phyloP scores from a whole-genome alignment of 2,888 invertebrate species.

The Drosophila setosimentum region DNA sequence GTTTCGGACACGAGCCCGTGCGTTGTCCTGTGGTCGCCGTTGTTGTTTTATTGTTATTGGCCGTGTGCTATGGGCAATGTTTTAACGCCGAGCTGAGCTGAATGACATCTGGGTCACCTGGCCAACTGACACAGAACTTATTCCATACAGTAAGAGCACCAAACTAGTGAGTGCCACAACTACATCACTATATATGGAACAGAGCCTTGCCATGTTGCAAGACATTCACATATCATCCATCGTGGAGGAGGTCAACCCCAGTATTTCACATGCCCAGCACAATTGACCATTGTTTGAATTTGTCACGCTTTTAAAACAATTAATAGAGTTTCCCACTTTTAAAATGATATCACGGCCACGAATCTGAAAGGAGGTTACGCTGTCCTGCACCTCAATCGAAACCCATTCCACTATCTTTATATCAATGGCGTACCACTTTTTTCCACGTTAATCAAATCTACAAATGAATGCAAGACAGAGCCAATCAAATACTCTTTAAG shows the following conservation, averaged over 20 bases:
- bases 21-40: slow-evolving; percentile 35
- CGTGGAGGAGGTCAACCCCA: slow-evolving; percentile 15
- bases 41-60: slow-evolving; percentile 76
- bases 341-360: background rate
- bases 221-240: slow-evolving; percentile 8
- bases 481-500: background rate
- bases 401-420: background rate
- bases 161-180: background rate
- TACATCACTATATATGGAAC: background rate
- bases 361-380: background rate
- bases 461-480: background rate
- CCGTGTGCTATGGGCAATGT: slow-evolving; percentile 66
- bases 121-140: slow-evolving; percentile 58
- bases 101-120: slow-evolving; percentile 81
- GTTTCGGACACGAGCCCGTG: slow-evolving; percentile 44
- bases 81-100: slow-evolving; percentile 63
- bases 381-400: background rate
- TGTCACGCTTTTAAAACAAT: slow-evolving; percentile 26
- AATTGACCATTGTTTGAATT: slow-evolving; percentile 35
- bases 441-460: background rate
- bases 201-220: background rate
- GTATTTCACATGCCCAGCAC: slow-evolving; percentile 3
- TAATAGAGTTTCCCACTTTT: slow-evolving; percentile 3
- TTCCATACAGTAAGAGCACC: slow-evolving; percentile 28
- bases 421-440: background rate